phyloP scores from a whole-genome alignment of 2,888 invertebrate species.

The Quadroppia sp. region DNA sequence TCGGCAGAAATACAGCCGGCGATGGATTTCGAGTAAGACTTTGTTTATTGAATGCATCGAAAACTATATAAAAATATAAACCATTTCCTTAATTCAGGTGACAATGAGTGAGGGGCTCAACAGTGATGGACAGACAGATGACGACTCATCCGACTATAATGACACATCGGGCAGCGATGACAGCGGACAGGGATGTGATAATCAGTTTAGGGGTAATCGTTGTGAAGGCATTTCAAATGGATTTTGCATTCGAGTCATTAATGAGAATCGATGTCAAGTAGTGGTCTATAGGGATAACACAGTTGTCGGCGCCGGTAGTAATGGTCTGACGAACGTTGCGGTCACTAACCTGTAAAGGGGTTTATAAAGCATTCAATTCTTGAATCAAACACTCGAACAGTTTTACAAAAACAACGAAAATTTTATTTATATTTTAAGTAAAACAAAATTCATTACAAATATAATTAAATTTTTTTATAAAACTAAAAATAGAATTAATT shows the following conservation, averaged over 20 bases:
- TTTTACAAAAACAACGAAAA: neutral
- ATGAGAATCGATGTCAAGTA: constrained; percentile 5
- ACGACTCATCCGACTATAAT: neutral
- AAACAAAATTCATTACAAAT: constrained; percentile 2
- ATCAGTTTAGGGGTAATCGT: constrained; percentile 20
- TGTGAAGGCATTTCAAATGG: constrained; percentile 16
- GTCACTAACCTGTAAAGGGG: constrained; percentile 12
- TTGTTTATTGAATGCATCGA: neutral
- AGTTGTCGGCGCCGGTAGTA: neutral
- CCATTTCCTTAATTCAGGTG: neutral
- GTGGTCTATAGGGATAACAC: neutral
- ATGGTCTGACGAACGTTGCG: constrained; percentile 3
- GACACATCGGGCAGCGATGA: neutral
- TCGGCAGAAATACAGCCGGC: neutral
- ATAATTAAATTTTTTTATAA: neutral
- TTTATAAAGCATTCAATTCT: neutral
- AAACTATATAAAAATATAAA: neutral
- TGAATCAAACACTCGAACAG: neutral
- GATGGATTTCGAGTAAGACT: constrained; percentile 11
- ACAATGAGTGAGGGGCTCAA: neutral
- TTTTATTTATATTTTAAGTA: neutral
- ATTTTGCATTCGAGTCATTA: neutral
- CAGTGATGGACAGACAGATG: neutral
- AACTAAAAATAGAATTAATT: too few relatives aligned
- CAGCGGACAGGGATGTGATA: neutral